These are phyloP conservation scores for Drosophila barbarae DNA, from an alignment of 2,888 invertebrate species.

Conservation along the genomic window DNA sequence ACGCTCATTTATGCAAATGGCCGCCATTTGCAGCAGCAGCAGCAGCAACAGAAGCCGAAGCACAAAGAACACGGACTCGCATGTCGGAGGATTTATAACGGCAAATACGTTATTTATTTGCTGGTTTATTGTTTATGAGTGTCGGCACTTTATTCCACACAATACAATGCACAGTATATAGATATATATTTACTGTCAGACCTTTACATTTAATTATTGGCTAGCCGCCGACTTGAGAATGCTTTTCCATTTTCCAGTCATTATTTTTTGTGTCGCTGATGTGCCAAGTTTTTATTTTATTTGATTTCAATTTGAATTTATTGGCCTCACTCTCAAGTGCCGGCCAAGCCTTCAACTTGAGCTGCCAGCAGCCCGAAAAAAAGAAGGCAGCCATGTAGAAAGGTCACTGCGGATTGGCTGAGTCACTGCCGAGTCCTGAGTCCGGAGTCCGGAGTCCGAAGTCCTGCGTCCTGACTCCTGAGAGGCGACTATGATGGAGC, in stretches of 20 bases:
- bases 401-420: constrained; percentile 52
- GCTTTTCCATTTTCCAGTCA: constrained; percentile 20
- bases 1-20: constrained; percentile 43
- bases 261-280: constrained; percentile 11
- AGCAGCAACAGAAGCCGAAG: constrained; percentile 18
- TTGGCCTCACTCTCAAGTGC: constrained; percentile 9
- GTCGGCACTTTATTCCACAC: constrained; percentile 21
- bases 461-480: constrained; percentile 5
- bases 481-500: constrained; percentile 48
- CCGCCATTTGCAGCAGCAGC: constrained; percentile 35
- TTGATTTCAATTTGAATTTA: constrained; percentile 34
- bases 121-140: constrained; percentile 45
- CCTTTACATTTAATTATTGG: constrained; percentile 28
- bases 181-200: constrained; percentile 1
- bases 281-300: constrained; percentile 43
- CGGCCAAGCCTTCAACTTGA: not conserved
- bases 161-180: constrained; percentile 3
- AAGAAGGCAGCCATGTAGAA: constrained; percentile 44
- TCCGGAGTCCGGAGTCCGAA: not conserved
- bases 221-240: constrained; percentile 1
- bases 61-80: constrained; percentile 28
- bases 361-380: constrained; percentile 5
- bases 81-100: constrained; percentile 42
- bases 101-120: constrained; percentile 58
- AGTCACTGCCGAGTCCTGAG: not conserved